phyloP scores from a whole-genome alignment of 2,113 vertebrate genomes.

The Hippocampus comes region DNA sequence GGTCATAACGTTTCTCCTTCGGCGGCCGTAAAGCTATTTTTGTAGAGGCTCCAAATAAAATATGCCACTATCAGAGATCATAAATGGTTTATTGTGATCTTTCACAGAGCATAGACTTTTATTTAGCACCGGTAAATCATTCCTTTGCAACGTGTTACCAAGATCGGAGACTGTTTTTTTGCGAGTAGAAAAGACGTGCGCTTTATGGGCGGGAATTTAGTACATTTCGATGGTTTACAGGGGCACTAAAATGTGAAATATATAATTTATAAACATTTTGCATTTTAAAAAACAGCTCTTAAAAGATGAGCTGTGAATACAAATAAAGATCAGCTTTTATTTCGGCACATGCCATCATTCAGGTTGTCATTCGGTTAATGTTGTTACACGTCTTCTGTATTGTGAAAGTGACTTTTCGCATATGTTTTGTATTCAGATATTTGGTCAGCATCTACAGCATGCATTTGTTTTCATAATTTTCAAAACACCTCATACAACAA shows the following conservation, averaged over 20 bases:
- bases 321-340: conserved; percentile 58
- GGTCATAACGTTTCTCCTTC: conserved; percentile 48
- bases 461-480: neutral
- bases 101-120: conserved; percentile 66
- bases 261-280: conserved; percentile 73
- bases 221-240: conserved; percentile 76
- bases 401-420: neutral
- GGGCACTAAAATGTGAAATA: conserved; percentile 75
- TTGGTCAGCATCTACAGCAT: neutral
- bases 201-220: conserved; percentile 66
- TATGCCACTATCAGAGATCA: conserved; percentile 64
- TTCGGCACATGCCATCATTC: conserved; percentile 41
- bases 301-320: conserved; percentile 72
- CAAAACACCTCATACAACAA: no score
- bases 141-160: conserved; percentile 35
- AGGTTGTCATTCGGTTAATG: neutral
- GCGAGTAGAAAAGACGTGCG: conserved; percentile 33
- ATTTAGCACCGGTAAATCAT: conserved; percentile 74
- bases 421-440: neutral
- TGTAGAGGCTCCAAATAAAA: conserved; percentile 73
- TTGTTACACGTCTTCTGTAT: no score
- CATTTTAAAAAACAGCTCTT: conserved; percentile 56
- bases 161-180: conserved; percentile 38
- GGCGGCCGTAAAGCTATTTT: conserved; percentile 71
- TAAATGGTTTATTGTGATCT: conserved; percentile 70